phyloP scores from a whole-genome alignment of 2,888 invertebrate genomes.

The Yponomeuta evonymella region DNA sequence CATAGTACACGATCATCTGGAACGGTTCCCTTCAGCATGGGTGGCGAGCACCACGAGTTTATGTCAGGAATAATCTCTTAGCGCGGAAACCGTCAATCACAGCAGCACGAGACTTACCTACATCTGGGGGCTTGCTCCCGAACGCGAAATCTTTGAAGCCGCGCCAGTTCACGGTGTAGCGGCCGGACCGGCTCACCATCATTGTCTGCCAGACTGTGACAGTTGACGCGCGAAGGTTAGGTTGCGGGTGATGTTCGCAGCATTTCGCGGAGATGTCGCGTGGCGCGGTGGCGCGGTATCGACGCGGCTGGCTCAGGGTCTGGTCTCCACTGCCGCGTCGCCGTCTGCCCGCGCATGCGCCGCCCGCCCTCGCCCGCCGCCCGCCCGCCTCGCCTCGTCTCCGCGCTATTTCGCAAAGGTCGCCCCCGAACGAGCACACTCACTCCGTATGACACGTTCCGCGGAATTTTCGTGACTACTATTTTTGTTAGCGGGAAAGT shows the following conservation, averaged over 20 bases:
- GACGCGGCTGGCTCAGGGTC: conserved; percentile 25
- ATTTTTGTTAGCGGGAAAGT: background rate
- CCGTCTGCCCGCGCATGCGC: conserved; percentile 37
- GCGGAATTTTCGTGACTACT: background rate
- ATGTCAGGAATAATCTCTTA: background rate
- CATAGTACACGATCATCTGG: no score
- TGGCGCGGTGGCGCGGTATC: conserved; percentile 36
- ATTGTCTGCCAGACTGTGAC: conserved; percentile 34
- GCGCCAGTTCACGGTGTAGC: conserved; percentile 72
- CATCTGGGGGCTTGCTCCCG: conserved; percentile 67
- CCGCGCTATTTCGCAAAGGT: conserved; percentile 33
- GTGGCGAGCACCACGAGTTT: background rate
- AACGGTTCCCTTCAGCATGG: background rate
- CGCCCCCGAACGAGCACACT: background rate
- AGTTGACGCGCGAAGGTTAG: background rate
- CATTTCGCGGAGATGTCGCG: conserved; percentile 28
- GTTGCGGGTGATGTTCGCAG: conserved; percentile 22
- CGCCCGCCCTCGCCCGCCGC: conserved; percentile 61
- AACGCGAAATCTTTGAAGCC: conserved; percentile 67
- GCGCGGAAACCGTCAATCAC: conserved; percentile 8
- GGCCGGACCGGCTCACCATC: conserved; percentile 72
- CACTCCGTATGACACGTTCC: background rate
- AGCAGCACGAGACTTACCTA: conserved; percentile 46
- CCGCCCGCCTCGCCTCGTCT: conserved; percentile 26
- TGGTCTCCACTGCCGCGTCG: conserved; percentile 31